Evolutionary conservation across 30 jellyfish, hydroid and myxozoan species (phyloP).

Genomic region (Morbakka virulenta): DNA sequence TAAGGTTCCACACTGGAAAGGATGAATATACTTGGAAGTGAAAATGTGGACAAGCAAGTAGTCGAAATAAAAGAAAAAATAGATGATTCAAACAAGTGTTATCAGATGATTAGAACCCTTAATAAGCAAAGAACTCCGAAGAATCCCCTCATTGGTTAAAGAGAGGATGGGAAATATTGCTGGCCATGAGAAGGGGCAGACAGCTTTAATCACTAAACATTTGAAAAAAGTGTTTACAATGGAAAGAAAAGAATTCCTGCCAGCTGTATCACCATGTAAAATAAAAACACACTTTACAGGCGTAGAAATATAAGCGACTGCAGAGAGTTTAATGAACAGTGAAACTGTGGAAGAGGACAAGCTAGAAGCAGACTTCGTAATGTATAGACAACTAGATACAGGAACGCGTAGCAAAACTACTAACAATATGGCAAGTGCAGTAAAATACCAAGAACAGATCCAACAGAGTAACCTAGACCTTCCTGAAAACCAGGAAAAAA

Average conservation of each 20-base stretch:
- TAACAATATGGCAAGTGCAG: no score
- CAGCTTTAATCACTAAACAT: slow-evolving; percentile 30
- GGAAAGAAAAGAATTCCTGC: slow-evolving; percentile 44
- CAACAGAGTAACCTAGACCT: no score
- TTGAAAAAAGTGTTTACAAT: slow-evolving; percentile 23
- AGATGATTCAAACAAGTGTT: slow-evolving; percentile 46
- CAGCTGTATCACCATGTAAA: slow-evolving; percentile 49
- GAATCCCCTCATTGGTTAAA: slow-evolving; percentile 56
- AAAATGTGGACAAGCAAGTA: background rate
- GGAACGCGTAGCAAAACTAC: no score
- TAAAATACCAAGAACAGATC: no score
- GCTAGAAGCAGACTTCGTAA: no score
- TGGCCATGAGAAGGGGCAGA: slow-evolving; percentile 63
- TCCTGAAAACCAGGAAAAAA: no score
- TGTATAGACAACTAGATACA: no score
- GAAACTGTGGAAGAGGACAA: slow-evolving; percentile 11
- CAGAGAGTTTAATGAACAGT: slow-evolving; percentile 25
- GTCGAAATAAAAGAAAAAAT: background rate
- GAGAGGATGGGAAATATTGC: slow-evolving; percentile 60
- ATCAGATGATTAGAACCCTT: slow-evolving; percentile 50
- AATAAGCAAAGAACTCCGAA: slow-evolving; percentile 36
- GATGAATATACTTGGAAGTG: slow-evolving; percentile 15
- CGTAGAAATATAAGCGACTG: slow-evolving; percentile 24
- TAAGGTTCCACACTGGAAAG: slow-evolving; percentile 32
- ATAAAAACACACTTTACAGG: slow-evolving; percentile 44